A percentile compares a stretch with the other conserved stretches of the same genome.
Evolutionary conservation across 2,888 invertebrate genomes (phyloP).

Genomic region (Philopedon plagiatum): DNA sequence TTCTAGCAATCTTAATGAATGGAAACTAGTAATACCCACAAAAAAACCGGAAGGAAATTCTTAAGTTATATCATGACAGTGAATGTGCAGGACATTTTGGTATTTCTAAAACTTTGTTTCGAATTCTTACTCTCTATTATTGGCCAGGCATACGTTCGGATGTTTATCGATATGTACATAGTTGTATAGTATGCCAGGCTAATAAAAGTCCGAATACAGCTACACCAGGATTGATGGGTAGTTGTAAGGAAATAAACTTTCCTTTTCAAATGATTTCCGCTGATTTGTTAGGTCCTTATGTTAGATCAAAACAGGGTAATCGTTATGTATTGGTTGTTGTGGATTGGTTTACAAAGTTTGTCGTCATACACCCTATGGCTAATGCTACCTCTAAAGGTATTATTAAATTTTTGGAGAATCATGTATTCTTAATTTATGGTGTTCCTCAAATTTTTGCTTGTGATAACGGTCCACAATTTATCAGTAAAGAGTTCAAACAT

Average conservation of each 20-base stretch:
- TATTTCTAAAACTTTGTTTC: constrained; percentile 50
- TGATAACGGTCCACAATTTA: constrained; percentile 45
- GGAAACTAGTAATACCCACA: constrained; percentile 53
- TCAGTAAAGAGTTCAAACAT: constrained; percentile 34
- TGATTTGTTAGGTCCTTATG: constrained; percentile 51
- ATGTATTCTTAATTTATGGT: constrained; percentile 46
- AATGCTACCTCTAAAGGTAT: constrained; percentile 29
- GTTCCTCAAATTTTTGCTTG: constrained; percentile 36
- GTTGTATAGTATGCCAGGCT: constrained; percentile 46
- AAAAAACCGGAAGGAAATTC: constrained; percentile 35
- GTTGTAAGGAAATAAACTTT: constrained; percentile 33
- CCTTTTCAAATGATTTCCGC: constrained; percentile 46
- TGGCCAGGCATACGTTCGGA: constrained; percentile 39
- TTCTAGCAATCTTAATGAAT: constrained; percentile 40
- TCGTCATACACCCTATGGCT: constrained; percentile 11
- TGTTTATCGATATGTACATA: constrained; percentile 44
- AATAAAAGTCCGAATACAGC: constrained; percentile 46
- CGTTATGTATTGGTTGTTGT: constrained; percentile 12
- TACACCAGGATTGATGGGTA: constrained; percentile 46
- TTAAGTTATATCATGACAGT: constrained; percentile 48
- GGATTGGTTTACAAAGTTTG: constrained; percentile 16
- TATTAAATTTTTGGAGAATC: constrained; percentile 44
- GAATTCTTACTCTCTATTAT: constrained; percentile 51
- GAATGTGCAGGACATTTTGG: constrained; percentile 49
- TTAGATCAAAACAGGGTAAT: constrained; percentile 38